Conservation (phyloP, 2,888 invertebrate genomes). For the Xanthia togata region DNA sequence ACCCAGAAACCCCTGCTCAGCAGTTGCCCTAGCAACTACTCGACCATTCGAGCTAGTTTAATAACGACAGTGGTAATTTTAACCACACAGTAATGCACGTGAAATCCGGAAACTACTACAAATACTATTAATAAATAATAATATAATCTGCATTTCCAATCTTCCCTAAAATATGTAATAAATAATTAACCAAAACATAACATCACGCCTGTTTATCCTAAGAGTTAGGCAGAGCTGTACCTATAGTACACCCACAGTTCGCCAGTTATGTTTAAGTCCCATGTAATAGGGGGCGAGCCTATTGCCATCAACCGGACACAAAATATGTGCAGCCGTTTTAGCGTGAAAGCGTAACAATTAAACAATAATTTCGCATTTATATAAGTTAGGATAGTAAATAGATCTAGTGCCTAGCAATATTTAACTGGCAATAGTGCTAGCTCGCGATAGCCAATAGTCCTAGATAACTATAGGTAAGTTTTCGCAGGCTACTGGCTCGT, state of each 20-base stretch:
- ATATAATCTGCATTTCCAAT: not conserved
- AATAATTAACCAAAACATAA: not conserved
- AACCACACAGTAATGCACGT: not conserved
- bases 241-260: not conserved
- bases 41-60: not conserved
- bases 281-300: no score
- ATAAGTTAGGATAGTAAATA: not conserved
- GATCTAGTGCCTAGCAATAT: constrained; percentile 13
- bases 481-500: not conserved
- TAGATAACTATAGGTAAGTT: not conserved
- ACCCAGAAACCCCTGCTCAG: not conserved
- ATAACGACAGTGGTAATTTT: not conserved
- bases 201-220: no score
- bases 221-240: not conserved
- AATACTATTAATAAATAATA: no score
- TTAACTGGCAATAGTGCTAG: constrained; percentile 12
- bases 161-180: not conserved
- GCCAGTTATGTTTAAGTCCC: no score
- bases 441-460: not conserved
- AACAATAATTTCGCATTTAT: no score
- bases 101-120: not conserved
- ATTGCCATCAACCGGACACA: no score
- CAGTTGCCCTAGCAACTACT: not conserved
- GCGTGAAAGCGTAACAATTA: no score
- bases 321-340: no score